A percentile compares a stretch with the other conserved stretches of the same genome.
Conservation (phyloP, 2,888 invertebrate species). For the Platynereis dumerilii region DNA sequence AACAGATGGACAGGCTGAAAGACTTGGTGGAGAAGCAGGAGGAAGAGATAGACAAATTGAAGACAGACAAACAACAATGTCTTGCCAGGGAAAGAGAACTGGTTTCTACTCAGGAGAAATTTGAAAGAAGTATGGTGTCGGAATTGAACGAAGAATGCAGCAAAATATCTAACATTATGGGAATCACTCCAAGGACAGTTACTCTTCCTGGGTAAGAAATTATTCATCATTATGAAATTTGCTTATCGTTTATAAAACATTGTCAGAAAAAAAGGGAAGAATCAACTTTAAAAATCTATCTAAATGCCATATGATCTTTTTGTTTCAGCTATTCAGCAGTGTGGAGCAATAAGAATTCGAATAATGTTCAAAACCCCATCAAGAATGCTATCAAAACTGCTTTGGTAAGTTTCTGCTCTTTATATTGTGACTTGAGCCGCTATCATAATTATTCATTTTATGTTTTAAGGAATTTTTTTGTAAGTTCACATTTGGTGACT, state of each 20-base stretch:
- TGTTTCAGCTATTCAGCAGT: background rate
- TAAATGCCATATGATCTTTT: too few species aligned
- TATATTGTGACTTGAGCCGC: too few species aligned
- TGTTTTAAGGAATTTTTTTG: too few species aligned
- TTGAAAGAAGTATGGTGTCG: conserved; percentile 49
- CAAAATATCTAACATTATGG: conserved; percentile 49
- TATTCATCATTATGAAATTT: too few species aligned
- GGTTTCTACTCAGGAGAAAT: conserved; percentile 39
- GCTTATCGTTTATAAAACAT: too few species aligned
- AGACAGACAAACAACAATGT: conserved; percentile 39
- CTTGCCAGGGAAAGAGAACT: conserved; percentile 44
- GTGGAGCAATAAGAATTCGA: conserved; percentile 8
- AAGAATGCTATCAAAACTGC: conserved; percentile 8
- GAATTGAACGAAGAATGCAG: conserved; percentile 59
- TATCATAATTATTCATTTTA: background rate
- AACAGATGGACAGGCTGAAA: conserved; percentile 46
- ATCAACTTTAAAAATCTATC: too few species aligned
- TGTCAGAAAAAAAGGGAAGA: too few species aligned
- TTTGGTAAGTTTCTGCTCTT: conserved; percentile 13
- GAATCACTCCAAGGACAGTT: conserved; percentile 50
- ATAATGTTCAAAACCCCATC: conserved; percentile 1
- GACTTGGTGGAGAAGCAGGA: conserved; percentile 48
- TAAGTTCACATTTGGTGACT: too few species aligned
- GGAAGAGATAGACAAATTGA: conserved; percentile 42
- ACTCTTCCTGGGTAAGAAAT: conserved; percentile 40